phyloP scores from a whole-genome alignment of 2,113 vertebrate genomes.

The Phrynocephalus versicolor region DNA sequence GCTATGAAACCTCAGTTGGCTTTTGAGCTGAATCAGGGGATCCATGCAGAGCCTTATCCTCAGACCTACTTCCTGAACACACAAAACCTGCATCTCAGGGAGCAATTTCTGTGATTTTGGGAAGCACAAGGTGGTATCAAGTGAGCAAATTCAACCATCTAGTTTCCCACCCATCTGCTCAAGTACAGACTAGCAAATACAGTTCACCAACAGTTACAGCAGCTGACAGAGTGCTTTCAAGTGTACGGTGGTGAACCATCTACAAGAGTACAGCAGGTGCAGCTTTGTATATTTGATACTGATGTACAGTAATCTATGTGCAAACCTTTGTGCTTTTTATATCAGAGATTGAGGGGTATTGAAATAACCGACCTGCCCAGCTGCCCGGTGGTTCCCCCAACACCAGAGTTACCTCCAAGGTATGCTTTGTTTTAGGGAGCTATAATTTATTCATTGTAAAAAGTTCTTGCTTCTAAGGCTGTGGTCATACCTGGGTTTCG shows the following conservation, averaged over 20 bases:
- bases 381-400: constrained; percentile 81
- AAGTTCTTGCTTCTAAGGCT: constrained; percentile 59
- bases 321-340: constrained; percentile 75
- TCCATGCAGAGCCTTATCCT: too few relatives aligned
- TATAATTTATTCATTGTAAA: constrained; percentile 66
- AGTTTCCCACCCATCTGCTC: not conserved
- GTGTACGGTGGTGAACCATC: not conserved
- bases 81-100: not conserved
- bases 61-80: not conserved
- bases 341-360: constrained; percentile 86
- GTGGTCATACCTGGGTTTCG: too few relatives aligned
- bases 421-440: constrained; percentile 79
- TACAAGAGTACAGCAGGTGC: constrained; percentile 42
- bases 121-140: not conserved
- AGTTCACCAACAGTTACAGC: not conserved
- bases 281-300: constrained; percentile 58
- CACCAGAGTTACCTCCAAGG: constrained; percentile 85
- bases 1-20: too few relatives aligned
- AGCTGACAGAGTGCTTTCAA: not conserved
- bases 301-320: constrained; percentile 66
- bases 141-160: not conserved
- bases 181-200: too few relatives aligned
- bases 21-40: too few relatives aligned
- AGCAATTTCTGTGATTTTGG: not conserved
- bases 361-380: constrained; percentile 86